These are phyloP conservation scores for Cynodonichthys magdalenae DNA, from an alignment of 2,797 vertebrate genomes.

Conservation along the genomic window DNA sequence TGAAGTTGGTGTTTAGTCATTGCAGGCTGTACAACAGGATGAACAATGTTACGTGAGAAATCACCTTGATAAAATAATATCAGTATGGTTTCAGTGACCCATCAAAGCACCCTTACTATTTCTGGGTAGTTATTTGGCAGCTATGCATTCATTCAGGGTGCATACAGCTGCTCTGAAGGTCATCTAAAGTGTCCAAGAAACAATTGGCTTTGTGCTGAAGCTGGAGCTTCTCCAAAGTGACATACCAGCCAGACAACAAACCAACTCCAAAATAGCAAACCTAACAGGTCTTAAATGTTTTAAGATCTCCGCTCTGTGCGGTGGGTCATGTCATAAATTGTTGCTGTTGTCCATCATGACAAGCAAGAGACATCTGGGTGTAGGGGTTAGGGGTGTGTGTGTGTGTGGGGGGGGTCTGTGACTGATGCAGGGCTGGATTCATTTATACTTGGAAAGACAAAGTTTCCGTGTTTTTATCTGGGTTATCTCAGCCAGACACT, in stretches of 20 bases:
- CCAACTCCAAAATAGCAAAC: slow-evolving; percentile 77
- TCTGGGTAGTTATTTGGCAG: slow-evolving; percentile 11
- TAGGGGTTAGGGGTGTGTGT: neutral
- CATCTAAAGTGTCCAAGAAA: slow-evolving; percentile 52
- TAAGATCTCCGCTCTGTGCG: slow-evolving; percentile 32
- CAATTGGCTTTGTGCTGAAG: slow-evolving; percentile 73
- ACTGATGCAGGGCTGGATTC: slow-evolving; percentile 46
- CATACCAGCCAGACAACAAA: slow-evolving; percentile 73
- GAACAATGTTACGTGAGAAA: neutral
- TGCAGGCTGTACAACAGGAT: neutral
- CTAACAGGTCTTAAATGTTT: slow-evolving; percentile 64
- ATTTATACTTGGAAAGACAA: slow-evolving; percentile 61
- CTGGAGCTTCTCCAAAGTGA: slow-evolving; percentile 59
- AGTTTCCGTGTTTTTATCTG: slow-evolving; percentile 43
- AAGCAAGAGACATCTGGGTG: slow-evolving; percentile 52
- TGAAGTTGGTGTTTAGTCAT: slow-evolving; percentile 22
- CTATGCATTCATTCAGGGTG: slow-evolving; percentile 19
- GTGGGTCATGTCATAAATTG: slow-evolving; percentile 54
- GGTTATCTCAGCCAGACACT: slow-evolving; percentile 31
- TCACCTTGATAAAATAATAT: neutral
- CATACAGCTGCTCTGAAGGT: slow-evolving; percentile 77
- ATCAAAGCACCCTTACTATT: slow-evolving; percentile 5
- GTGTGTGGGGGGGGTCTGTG: neutral
- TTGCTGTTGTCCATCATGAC: slow-evolving; percentile 47
- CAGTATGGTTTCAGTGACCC: slow-evolving; percentile 8